phyloP scores from a whole-genome alignment of 2,888 invertebrate species.

The Cancer borealis region DNA sequence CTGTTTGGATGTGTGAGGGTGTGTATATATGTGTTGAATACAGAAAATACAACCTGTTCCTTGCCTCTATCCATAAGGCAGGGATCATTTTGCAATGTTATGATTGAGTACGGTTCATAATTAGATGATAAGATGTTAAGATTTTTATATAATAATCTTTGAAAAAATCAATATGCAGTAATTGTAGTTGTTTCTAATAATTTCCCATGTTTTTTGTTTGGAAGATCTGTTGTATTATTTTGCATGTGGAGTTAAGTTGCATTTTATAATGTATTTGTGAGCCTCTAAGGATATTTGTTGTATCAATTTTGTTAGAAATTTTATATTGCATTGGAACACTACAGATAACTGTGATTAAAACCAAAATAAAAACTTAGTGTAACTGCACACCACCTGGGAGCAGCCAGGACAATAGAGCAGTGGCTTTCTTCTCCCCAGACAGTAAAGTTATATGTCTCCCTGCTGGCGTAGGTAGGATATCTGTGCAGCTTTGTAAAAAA shows the following conservation, averaged over 20 bases:
- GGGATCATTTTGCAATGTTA: constrained; percentile 70
- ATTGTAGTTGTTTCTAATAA: constrained; percentile 73
- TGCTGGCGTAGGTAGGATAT: constrained; percentile 65
- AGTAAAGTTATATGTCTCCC: constrained; percentile 51
- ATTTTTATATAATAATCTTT: constrained; percentile 71
- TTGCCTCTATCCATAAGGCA: constrained; percentile 38
- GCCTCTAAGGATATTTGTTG: constrained; percentile 74
- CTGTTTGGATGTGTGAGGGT: constrained; percentile 70
- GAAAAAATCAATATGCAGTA: constrained; percentile 72
- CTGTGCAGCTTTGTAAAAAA: constrained; percentile 72
- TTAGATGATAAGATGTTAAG: constrained; percentile 73
- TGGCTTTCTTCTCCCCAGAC: constrained; percentile 60
- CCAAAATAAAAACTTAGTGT: constrained; percentile 68
- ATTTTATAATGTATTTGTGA: constrained; percentile 75
- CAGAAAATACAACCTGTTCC: constrained; percentile 51
- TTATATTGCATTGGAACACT: constrained; percentile 71
- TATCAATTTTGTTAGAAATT: constrained; percentile 72
- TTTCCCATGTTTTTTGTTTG: constrained; percentile 71
- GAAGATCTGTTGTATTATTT: constrained; percentile 74
- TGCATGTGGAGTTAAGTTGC: constrained; percentile 75
- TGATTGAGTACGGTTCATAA: constrained; percentile 69
- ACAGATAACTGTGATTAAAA: constrained; percentile 75
- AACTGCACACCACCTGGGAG: constrained; percentile 63
- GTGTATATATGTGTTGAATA: constrained; percentile 68
- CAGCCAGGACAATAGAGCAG: constrained; percentile 53